Evolutionary conservation across 1,140 invertebrate species (phyloP).

Genomic region (Drosophila guanche): DNA sequence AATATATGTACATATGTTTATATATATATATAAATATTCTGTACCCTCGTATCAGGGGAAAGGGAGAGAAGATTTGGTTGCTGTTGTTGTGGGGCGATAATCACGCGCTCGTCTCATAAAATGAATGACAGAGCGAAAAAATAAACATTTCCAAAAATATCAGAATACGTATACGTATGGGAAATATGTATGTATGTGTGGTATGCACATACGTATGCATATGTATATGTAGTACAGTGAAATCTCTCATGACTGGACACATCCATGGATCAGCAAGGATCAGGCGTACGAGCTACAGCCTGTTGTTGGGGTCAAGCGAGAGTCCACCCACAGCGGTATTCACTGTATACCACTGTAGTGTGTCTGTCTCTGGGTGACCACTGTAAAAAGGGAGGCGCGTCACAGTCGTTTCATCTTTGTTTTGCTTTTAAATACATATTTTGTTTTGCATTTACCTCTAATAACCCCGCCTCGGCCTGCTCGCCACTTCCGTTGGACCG

Average conservation of each 20-base stretch:
- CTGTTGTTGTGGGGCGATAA: conserved; percentile 40
- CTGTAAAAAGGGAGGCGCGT: too few relatives aligned
- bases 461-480: background rate
- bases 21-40: too few relatives aligned
- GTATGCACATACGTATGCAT: background rate
- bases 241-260: too few relatives aligned
- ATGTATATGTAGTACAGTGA: conserved; percentile 1
- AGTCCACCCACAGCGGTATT: too few relatives aligned
- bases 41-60: too few relatives aligned
- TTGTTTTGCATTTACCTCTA: background rate
- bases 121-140: conserved; percentile 36
- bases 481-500: too few relatives aligned
- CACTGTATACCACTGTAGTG: too few relatives aligned
- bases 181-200: conserved; percentile 12
- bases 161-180: conserved; percentile 34
- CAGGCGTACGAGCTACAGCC: too few relatives aligned
- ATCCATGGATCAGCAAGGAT: too few relatives aligned
- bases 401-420: background rate
- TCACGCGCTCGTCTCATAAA: conserved; percentile 62
- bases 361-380: too few relatives aligned
- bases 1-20: too few relatives aligned
- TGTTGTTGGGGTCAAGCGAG: too few relatives aligned
- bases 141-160: conserved; percentile 65
- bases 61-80: conserved; percentile 3
- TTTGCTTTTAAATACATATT: background rate